A percentile compares a stretch with the other conserved stretches of the same genome.
These are phyloP conservation scores for Crossocerus cetratus DNA, from an alignment of 2,888 invertebrate genomes.

Conservation along the genomic window DNA sequence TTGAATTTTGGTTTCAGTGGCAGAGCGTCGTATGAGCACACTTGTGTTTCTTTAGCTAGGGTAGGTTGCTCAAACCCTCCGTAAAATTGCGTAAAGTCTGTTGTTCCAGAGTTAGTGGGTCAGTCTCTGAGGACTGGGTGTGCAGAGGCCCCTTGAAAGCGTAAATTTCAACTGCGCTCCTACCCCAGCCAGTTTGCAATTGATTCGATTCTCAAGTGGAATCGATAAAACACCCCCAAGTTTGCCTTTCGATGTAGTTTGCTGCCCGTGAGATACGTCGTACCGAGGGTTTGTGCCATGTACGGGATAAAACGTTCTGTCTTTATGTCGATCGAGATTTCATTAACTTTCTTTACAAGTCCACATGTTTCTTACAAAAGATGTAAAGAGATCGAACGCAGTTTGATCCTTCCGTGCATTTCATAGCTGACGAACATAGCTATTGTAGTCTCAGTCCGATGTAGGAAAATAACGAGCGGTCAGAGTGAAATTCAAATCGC, in stretches of 20 bases:
- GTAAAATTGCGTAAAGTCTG: no score
- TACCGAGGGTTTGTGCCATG: slow-evolving; percentile 15
- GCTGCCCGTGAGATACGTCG: slow-evolving; percentile 27
- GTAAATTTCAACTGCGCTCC: no score
- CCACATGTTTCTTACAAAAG: slow-evolving; percentile 9
- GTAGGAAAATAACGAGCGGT: slow-evolving; percentile 35
- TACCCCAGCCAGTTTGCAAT: no score
- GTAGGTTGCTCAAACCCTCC: no score
- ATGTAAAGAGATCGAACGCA: slow-evolving; percentile 28
- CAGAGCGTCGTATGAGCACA: no score
- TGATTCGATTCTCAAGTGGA: no score
- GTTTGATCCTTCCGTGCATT: slow-evolving; percentile 23
- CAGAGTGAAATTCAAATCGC: slow-evolving; percentile 31
- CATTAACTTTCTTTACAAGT: slow-evolving; percentile 5
- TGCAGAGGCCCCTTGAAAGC: no score
- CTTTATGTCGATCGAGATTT: slow-evolving; percentile 18
- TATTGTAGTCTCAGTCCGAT: slow-evolving; percentile 15
- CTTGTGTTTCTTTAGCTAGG: not conserved
- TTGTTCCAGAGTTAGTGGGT: no score
- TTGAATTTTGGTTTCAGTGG: slow-evolving; percentile 14
- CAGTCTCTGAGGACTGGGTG: no score
- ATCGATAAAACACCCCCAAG: no score
- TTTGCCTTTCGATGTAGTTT: not conserved
- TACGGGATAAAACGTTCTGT: slow-evolving; percentile 6
- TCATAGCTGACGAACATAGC: slow-evolving; percentile 33